Conservation (phyloP, 2,888 invertebrate species). For the Athalia cordata region DNA sequence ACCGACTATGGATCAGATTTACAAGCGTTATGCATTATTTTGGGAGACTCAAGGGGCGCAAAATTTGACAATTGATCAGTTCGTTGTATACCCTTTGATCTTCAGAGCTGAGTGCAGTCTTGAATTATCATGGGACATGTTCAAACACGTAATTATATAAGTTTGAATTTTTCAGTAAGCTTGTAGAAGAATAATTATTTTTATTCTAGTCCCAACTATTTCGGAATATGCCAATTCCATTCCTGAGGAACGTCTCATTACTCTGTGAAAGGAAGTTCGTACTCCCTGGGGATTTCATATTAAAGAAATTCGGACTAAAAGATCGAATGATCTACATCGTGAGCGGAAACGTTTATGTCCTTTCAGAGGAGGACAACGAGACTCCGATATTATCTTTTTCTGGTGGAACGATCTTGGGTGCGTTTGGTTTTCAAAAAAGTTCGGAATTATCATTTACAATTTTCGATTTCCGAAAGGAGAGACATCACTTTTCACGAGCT, state of each 20-base stretch:
- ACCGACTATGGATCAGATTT: slow-evolving; percentile 8
- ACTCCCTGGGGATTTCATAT: slow-evolving; percentile 56
- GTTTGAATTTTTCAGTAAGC: not conserved
- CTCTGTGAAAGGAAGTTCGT: slow-evolving; percentile 51
- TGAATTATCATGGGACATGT: slow-evolving; percentile 24
- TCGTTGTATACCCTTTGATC: slow-evolving; percentile 11
- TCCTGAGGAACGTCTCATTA: slow-evolving; percentile 51
- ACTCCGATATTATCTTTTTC: slow-evolving; percentile 57
- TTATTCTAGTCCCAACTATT: slow-evolving; percentile 55
- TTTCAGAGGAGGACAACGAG: slow-evolving; percentile 59
- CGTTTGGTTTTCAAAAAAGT: slow-evolving; percentile 46
- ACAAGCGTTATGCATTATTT: slow-evolving; percentile 20
- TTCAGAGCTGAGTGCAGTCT: slow-evolving; percentile 33
- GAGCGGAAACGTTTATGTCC: slow-evolving; percentile 56
- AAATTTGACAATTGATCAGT: not conserved
- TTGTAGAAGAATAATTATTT: slow-evolving; percentile 6
- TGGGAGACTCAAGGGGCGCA: slow-evolving; percentile 24
- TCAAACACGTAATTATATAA: slow-evolving; percentile 16
- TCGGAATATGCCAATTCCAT: slow-evolving; percentile 49
- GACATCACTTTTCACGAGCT: slow-evolving; percentile 29
- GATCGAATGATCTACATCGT: slow-evolving; percentile 56
- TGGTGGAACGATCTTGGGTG: slow-evolving; percentile 56
- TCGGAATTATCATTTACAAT: not conserved
- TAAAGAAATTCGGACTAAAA: slow-evolving; percentile 49
- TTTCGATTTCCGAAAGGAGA: slow-evolving; percentile 2